These are phyloP conservation scores for Magallana ariakensis DNA, from an alignment of 1,140 invertebrate genomes.

Conservation along the genomic window DNA sequence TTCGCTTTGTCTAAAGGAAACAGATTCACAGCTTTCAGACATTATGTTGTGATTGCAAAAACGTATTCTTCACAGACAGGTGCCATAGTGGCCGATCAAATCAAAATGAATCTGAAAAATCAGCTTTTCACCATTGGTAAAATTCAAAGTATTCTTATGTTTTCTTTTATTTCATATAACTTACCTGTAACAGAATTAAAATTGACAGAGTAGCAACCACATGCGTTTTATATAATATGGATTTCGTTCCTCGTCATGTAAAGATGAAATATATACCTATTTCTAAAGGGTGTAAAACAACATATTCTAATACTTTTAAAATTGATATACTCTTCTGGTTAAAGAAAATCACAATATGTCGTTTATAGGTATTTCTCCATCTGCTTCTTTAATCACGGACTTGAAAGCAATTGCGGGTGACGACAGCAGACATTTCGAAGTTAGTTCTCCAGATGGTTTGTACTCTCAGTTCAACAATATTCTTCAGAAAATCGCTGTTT, in stretches of 20 bases:
- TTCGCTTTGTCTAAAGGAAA: background rate
- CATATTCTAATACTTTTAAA: too few species aligned
- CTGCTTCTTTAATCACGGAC: background rate
- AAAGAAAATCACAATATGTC: too few species aligned
- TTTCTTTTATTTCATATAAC: too few species aligned
- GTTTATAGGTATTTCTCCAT: background rate
- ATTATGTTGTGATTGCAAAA: slow-evolving; percentile 5
- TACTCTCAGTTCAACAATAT: background rate
- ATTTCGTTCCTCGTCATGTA: too few species aligned
- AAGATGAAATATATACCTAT: too few species aligned
- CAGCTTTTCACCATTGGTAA: slow-evolving; percentile 7
- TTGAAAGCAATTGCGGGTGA: background rate
- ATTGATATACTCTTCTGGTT: too few species aligned
- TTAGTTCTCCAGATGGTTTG: background rate
- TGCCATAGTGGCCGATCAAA: background rate
- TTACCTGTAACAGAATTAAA: too few species aligned
- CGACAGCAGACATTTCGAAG: background rate
- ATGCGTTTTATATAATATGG: too few species aligned
- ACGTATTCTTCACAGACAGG: background rate
- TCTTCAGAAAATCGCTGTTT: slow-evolving; percentile 4
- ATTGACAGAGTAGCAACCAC: too few species aligned
- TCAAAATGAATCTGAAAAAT: background rate
- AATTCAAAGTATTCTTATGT: background rate
- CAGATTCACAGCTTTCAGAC: slow-evolving; percentile 3
- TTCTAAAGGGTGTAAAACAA: too few species aligned